Evolutionary conservation across 2,797 vertebrate species (phyloP).

Genomic region (Chromis chromis): DNA sequence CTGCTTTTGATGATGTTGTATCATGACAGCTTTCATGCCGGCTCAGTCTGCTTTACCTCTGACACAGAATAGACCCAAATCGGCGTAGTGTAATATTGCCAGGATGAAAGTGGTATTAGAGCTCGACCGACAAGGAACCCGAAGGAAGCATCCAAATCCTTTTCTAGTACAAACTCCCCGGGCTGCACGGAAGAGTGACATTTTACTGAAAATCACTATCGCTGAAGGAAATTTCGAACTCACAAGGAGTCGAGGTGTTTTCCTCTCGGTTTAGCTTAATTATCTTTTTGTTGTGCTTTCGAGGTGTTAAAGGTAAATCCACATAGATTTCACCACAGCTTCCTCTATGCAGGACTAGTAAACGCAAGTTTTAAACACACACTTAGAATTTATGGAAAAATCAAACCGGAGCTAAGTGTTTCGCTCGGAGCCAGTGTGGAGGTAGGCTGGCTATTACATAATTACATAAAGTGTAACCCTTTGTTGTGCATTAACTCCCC

Average conservation of each 20-base stretch:
- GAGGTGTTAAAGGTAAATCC: constrained; percentile 9
- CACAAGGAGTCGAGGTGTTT: not conserved
- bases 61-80: not conserved
- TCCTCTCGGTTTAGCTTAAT: constrained; percentile 2
- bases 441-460: constrained; percentile 65
- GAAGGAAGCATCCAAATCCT: constrained; percentile 27
- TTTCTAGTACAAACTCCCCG: constrained; percentile 2
- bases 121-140: constrained; percentile 41
- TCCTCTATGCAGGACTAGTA: constrained; percentile 10
- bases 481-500: constrained; percentile 71
- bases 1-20: constrained; percentile 1
- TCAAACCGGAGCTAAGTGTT: constrained; percentile 51
- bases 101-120: constrained; percentile 22
- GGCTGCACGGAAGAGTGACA: constrained; percentile 36
- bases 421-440: constrained; percentile 37
- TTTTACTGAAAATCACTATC: constrained; percentile 28
- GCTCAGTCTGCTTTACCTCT: constrained; percentile 12
- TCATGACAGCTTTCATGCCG: not conserved
- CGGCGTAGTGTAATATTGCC: not conserved
- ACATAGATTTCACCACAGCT: not conserved
- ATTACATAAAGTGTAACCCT: constrained; percentile 66
- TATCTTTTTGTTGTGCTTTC: constrained; percentile 16
- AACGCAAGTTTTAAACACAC: constrained; percentile 41
- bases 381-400: constrained; percentile 34
- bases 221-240: constrained; percentile 14